phyloP scores from a whole-genome alignment of 92 coral and sea anemone species.

The Actinernus sp. region DNA sequence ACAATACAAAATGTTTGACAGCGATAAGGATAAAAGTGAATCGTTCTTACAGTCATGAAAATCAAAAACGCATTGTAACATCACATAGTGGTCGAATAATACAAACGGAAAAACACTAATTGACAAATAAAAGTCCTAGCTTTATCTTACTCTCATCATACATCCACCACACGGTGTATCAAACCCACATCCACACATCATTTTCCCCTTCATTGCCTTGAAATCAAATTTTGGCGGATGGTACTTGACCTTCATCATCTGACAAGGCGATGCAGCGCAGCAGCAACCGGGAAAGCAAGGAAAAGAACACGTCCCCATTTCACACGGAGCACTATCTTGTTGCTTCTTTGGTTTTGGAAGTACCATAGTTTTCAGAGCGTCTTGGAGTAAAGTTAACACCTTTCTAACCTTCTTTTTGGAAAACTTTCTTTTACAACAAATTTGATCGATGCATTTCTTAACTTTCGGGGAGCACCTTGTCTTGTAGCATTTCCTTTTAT shows the following conservation, averaged over 20 bases:
- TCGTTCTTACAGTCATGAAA: too few relatives aligned
- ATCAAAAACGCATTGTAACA: too few relatives aligned
- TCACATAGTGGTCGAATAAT: too few relatives aligned
- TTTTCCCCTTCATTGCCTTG: constrained; percentile 56
- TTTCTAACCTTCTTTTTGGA: constrained; percentile 18
- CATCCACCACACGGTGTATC: constrained; percentile 55
- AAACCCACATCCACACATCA: constrained; percentile 71
- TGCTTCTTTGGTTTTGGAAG: constrained; percentile 21
- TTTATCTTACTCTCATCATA: constrained; percentile 14
- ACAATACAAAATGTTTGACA: too few relatives aligned
- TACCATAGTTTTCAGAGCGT: constrained; percentile 11
- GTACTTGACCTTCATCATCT: constrained; percentile 67
- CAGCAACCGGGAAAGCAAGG: constrained; percentile 53
- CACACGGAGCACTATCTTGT: constrained; percentile 19
- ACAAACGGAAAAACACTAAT: too few relatives aligned
- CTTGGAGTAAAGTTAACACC: constrained; percentile 25
- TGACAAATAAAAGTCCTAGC: too few relatives aligned
- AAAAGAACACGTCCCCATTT: constrained; percentile 25
- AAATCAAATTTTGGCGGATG: constrained; percentile 72
- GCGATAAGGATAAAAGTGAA: too few relatives aligned
- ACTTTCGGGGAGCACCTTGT: too few relatives aligned
- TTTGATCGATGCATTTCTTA: neutral
- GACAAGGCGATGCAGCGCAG: constrained; percentile 45
- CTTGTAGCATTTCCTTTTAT: too few relatives aligned
- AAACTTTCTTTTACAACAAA: constrained; percentile 31